Base-by-base conservation (phyloP, 2,113 vertebrate species). In the Propithecus coquereli region DNA sequence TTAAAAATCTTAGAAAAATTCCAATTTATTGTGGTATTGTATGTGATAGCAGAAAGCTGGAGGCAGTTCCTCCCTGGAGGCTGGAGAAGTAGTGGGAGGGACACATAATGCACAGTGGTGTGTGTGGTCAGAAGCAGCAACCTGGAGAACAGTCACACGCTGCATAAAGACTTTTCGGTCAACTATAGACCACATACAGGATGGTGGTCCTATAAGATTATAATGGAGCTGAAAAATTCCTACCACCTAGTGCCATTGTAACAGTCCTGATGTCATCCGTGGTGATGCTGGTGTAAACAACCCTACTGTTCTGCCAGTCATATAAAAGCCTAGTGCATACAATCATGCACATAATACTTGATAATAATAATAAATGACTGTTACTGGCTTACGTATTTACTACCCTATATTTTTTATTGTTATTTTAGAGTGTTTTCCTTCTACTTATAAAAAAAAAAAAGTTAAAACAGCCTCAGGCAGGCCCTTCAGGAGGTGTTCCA, bases 41-140 rank as follows among this genome's bases (percentile, higher is more conserved):
- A 30, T 68, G 22, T 47, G 74, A 61, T 5, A 8, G 57, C 14
- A 3, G 54, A 23, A 70, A 6, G 10, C 0, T 16, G 77, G 52
- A 84, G 52, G 37, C 40, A 4, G 10, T 0, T 30, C 40, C 86
- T 90, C 47, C 4, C 10, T 1, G 5, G 80, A 5, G 43, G 8
- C 73, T 57, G 63, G 52, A 52, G n/a, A 70, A 32, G 6, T 0
- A 25, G 43, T 18, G 43, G 40, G 66, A 84, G 37, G 14, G 32
- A 22, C 4, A 6, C 14, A 1, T 3, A 0, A 22, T 6, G 63
- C 32, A 11, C 11, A 3, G 1, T 0, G 20, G 10, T 0, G 6
- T 0, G 3, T n/a, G 25, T 4, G 1, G 3, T n/a, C 5, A 8
- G 54, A 65, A 12, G 47, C n/a, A 34, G 9, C 34, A 25, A 2